Evolutionary conservation across 2,113 vertebrate genomes (phyloP), one percentile per base, ranked within the genome.

Genomic region (Myotis brandtii): DNA sequence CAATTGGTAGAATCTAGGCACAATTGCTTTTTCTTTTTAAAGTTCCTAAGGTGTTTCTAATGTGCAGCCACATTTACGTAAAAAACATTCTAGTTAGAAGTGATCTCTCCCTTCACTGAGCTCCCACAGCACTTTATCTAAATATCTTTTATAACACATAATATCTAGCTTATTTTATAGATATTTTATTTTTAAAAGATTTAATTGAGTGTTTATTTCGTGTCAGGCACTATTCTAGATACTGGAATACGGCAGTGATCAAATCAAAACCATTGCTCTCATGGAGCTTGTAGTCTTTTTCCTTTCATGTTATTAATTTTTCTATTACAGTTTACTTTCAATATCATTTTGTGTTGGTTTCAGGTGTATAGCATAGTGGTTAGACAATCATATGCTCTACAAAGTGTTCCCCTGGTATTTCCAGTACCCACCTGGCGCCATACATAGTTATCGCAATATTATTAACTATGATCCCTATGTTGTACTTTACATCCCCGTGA

Each of bases 161-260:
- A 87, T 67, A 91, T 86, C 46, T 67, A 82, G 72, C 52, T 62
- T 86, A 73, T 89, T 79, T 46, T 34, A 37, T 17, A 64, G 20
- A 7, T 82, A 50, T 43, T 67, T 85, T 56, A 75, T 69, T 95
- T 87, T 73, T n/a, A n/a, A 73, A 83, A 69, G 52, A 54, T 75
- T 89, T 83, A 32, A 93, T 20, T 80, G 54, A 89, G 12, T n/a
- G 40, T 83, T 81, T 62, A 56, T 84, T 85, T 81, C 77, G 59
- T 75, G 21, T 30, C 62, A 75, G 85, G 56, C 20, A 70, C 30
- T 67, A 30, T 64, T 83, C 59, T 75, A 95, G 76, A 30, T 43
- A 79, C 17, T 76, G 20, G 56, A 70, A 80, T 46, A 64, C 1
- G 84, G 50, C 13, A 64, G 25, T 54, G 23, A 80, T 52, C 40